Evolutionary conservation across 2,113 vertebrate genomes (phyloP), one percentile per base, ranked within the genome.

Genomic region (Phalacrocorax carbo): DNA sequence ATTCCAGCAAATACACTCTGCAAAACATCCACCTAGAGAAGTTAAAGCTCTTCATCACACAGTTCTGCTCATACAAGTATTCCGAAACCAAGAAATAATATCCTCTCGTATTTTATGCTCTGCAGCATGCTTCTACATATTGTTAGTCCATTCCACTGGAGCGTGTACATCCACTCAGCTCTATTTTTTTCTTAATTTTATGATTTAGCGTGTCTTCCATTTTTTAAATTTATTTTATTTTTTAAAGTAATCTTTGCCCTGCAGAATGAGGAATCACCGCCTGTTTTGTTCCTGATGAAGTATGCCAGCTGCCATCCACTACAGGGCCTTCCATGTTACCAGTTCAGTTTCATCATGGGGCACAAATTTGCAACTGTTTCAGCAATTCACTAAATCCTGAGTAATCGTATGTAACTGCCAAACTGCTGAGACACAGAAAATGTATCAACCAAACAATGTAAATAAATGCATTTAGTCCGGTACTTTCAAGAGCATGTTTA

Each of bases 1-100:
- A 92, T 55, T 76, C 21, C 80, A 90, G 81, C 76, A 94, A 95
- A 88, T 69, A 92, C 26, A 90, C 36, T 87, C 78, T 81, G 64
- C 42, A 93, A 77, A 95, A 84, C 26, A 83, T 51, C 40, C 30
- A 79, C 27, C 81, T 91, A 58, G 26, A 52, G 61, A 82, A 92
- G 61, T 68, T 87, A 92, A 88, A 92, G 72, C 65, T 85, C 66
- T 86, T 94, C 48, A 82, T 90, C 93, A 82, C 54, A 66, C 42
- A 76, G 36, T 60, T 87, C 44, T 76, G 42, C 89, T 52, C 55
- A 81, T 18, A 42, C 32, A 86, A 75, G 44, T 62, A 88, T 83
- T 82, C n/a, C 13, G 38, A 69, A 78, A 64, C 14, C 36, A 44
- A 95, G 82, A 78, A 95, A 69, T 8, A 30, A 32, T 8, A 66